Conservation (phyloP, 2,888 invertebrate species). For the Cantharis nigra region DNA sequence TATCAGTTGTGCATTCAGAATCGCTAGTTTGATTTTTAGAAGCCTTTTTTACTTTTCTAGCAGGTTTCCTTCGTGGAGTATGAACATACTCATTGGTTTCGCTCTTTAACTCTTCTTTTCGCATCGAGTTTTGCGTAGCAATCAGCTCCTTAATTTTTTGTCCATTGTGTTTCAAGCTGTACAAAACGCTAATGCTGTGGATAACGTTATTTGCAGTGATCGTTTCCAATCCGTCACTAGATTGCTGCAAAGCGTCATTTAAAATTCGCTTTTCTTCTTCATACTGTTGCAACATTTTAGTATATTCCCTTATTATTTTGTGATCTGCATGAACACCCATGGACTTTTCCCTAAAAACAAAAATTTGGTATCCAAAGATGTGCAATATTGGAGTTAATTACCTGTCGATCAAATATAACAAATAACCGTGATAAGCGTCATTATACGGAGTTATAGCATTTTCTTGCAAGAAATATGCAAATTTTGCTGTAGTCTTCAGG, state of each 20-base stretch:
- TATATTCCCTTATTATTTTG: background rate
- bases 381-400: conserved; percentile 25
- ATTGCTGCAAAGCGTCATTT: conserved; percentile 40
- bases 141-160: conserved; percentile 43
- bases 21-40: conserved; percentile 10
- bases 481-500: conserved; percentile 43
- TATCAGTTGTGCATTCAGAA: background rate
- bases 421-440: conserved; percentile 47
- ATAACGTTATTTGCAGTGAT: conserved; percentile 22
- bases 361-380: background rate
- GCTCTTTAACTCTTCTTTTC: conserved; percentile 26
- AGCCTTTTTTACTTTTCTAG: background rate
- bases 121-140: conserved; percentile 39
- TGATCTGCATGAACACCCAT: background rate
- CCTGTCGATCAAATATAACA: conserved; percentile 46
- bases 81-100: background rate
- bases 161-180: conserved; percentile 40
- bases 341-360: background rate
- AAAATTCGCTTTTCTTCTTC: background rate
- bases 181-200: conserved; percentile 35
- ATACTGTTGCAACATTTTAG: background rate
- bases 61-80: too few relatives aligned
- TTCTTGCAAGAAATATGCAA: conserved; percentile 47
- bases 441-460: conserved; percentile 48
- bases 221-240: background rate